Conservation (phyloP, 2,888 invertebrate species). For the Machimus atricapillus region DNA sequence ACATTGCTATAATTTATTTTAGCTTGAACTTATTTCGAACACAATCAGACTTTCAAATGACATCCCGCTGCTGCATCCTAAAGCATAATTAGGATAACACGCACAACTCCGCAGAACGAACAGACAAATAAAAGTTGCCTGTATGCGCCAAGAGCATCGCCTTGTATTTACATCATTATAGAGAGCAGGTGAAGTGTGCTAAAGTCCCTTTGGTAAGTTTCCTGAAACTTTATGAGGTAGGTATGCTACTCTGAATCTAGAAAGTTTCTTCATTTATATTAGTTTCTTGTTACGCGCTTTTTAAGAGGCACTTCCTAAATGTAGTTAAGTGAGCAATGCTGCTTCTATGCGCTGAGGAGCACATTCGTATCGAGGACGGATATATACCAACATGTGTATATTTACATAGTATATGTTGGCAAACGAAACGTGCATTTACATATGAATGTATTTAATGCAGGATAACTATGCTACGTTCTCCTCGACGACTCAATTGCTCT, state of each 20-base stretch:
- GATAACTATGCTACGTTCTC: neutral
- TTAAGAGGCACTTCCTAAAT: neutral
- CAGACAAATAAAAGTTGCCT: neutral
- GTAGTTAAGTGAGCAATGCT: neutral
- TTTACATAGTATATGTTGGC: too few relatives aligned
- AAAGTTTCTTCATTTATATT: constrained; percentile 3
- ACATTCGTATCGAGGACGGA: neutral
- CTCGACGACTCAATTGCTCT: constrained; percentile 10
- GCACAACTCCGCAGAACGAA: neutral
- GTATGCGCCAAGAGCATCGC: neutral
- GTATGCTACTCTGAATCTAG: neutral
- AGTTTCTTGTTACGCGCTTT: constrained; percentile 3
- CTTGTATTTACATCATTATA: neutral
- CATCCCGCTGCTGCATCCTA: neutral
- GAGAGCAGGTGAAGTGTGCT: neutral
- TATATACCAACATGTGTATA: neutral
- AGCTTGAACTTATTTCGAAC: neutral
- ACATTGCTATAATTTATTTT: neutral
- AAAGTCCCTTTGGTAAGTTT: neutral
- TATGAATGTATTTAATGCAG: neutral
- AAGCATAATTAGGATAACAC: neutral
- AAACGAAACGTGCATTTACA: neutral
- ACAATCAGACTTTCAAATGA: neutral
- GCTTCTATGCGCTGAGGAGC: neutral
- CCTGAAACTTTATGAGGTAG: neutral